Percentiles rank a stretch among this genome's conserved stretches.
Evolutionary conservation across 1,140 invertebrate genomes (phyloP).

Genomic region (Drosophila ohnishii): DNA sequence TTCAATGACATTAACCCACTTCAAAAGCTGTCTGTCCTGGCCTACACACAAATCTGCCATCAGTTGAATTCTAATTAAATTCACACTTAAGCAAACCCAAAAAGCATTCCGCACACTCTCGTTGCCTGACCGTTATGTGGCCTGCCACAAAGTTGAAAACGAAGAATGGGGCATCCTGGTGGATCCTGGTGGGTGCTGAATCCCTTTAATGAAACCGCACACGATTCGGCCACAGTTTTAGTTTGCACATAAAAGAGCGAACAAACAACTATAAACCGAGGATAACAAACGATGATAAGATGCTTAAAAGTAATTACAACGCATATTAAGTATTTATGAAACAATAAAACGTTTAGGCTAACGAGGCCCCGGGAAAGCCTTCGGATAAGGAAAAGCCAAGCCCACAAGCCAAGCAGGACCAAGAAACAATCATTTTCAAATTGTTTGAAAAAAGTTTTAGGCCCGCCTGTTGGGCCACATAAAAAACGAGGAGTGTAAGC

Average conservation of each 20-base stretch:
- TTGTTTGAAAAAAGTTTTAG: conserved; percentile 41
- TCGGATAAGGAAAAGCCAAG: conserved; percentile 7
- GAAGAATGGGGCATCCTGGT: conserved; percentile 5
- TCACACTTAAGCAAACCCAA: conserved; percentile 44
- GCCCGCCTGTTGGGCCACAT: conserved; percentile 48
- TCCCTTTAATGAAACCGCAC: conserved; percentile 45
- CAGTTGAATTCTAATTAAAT: conserved; percentile 71
- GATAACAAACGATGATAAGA: conserved; percentile 60
- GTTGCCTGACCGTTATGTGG: conserved; percentile 42
- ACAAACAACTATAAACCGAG: conserved; percentile 27
- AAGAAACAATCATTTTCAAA: conserved; percentile 62
- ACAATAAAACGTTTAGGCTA: conserved; percentile 73
- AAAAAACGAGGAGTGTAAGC: conserved; percentile 64
- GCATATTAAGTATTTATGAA: conserved; percentile 78
- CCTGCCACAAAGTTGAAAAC: conserved; percentile 47
- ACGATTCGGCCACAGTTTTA: conserved; percentile 41
- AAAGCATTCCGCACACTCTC: conserved; percentile 43
- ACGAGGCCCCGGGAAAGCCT: conserved; percentile 21
- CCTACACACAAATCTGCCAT: conserved; percentile 29
- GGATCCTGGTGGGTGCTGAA: background rate
- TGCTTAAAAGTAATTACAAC: conserved; percentile 69
- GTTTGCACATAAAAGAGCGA: conserved; percentile 32
- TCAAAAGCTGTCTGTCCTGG: conserved; percentile 41
- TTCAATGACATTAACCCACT: conserved; percentile 42
- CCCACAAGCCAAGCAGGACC: conserved; percentile 11